Conservation (phyloP, 2,113 vertebrate species). For the Malurus alboscapulatus region DNA sequence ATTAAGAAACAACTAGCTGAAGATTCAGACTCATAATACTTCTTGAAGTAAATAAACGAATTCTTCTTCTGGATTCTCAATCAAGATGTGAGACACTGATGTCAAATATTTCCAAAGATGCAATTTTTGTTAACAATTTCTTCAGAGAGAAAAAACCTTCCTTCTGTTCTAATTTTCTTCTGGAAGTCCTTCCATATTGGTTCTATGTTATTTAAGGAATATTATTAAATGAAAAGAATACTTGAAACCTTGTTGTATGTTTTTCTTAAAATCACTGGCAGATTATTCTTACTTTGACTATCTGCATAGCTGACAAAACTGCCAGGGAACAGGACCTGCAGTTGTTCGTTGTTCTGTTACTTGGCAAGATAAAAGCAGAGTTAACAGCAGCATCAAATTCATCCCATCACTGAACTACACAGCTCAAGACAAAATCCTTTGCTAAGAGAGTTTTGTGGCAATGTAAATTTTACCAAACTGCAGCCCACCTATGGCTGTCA, state of each 20-base stretch:
- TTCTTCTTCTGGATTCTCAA: background rate
- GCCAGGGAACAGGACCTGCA: background rate
- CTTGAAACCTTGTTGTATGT: background rate
- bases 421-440: background rate
- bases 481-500: background rate
- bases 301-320: background rate
- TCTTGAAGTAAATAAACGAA: background rate
- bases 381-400: background rate
- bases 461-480: background rate
- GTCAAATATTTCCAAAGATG: background rate
- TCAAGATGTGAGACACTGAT: background rate
- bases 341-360: background rate
- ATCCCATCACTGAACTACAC: background rate
- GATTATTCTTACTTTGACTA: background rate
- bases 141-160: background rate
- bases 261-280: background rate
- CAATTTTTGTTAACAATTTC: background rate
- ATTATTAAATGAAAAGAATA: background rate
- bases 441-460: background rate
- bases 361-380: background rate
- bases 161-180: background rate
- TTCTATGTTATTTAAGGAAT: background rate
- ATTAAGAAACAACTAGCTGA: background rate
- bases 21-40: background rate
- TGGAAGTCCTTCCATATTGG: background rate